A percentile compares a stretch with the other conserved stretches of the same genome.
Conservation (phyloP, 2,113 vertebrate genomes). For the Pelodiscus sinensis region DNA sequence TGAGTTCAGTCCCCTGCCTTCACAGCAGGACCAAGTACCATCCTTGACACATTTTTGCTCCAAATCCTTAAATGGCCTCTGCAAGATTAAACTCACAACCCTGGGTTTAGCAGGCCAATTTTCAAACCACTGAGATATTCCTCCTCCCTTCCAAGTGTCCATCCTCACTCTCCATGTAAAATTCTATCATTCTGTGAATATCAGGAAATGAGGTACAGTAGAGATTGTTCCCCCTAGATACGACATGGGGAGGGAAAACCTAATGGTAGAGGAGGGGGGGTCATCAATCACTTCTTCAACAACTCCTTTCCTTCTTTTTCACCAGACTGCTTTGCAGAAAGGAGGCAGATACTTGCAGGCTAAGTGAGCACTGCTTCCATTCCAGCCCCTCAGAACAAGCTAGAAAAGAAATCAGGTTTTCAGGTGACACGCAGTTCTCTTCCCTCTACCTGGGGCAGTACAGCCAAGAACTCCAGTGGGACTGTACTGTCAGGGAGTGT, state of each 20-base stretch:
- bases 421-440: neutral
- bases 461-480: neutral
- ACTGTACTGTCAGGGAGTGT: neutral
- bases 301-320: conserved; percentile 15
- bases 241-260: neutral
- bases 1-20: no score
- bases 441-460: neutral
- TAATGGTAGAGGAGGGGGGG: neutral
- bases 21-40: no score
- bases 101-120: no score
- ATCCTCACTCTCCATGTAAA: neutral
- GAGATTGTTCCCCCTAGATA: neutral
- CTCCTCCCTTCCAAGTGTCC: no score
- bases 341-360: neutral
- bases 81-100: no score
- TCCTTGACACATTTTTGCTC: no score
- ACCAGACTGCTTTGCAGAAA: neutral
- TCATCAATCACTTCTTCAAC: neutral
- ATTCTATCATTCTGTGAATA: neutral
- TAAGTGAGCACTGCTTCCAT: neutral
- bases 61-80: no score
- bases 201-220: neutral
- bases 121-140: no score
- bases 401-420: neutral
- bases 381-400: neutral